These are phyloP conservation scores for Sclerodermus sp. DNA, from an alignment of 2,888 invertebrate genomes.

Conservation along the genomic window DNA sequence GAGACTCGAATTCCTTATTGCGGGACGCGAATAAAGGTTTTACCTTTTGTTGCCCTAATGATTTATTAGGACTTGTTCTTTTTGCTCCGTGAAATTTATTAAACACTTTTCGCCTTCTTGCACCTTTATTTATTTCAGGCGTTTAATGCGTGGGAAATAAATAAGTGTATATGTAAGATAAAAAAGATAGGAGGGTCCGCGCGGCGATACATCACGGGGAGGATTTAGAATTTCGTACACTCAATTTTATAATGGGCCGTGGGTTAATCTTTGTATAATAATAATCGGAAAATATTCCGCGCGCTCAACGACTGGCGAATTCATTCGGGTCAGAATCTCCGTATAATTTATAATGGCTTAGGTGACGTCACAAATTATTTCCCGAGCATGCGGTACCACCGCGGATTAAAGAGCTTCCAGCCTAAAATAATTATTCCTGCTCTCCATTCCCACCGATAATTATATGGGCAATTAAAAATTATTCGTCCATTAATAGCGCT, in stretches of 20 bases:
- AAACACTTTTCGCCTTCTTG: too few relatives aligned
- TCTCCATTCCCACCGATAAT: conserved; percentile 19
- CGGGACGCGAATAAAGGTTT: too few relatives aligned
- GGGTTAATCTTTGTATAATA: conserved; percentile 36
- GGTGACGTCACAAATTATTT: conserved; percentile 44
- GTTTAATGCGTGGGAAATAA: too few relatives aligned
- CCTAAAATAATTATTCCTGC: conserved; percentile 36
- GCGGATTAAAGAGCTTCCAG: conserved; percentile 28
- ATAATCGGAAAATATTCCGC: conserved; percentile 30
- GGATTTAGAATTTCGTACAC: conserved; percentile 14
- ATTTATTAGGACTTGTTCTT: too few relatives aligned
- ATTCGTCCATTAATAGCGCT: not conserved
- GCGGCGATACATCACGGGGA: not conserved
- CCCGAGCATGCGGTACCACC: conserved; percentile 23
- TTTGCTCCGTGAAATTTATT: too few relatives aligned
- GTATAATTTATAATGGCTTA: conserved; percentile 44
- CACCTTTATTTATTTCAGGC: too few relatives aligned
- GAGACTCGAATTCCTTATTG: too few relatives aligned
- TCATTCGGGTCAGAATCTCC: conserved; percentile 31
- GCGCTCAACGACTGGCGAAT: conserved; percentile 24
- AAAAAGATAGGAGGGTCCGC: too few relatives aligned
- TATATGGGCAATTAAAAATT: conserved; percentile 24
- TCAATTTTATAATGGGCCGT: conserved; percentile 31
- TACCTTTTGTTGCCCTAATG: too few relatives aligned
- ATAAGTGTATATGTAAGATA: too few relatives aligned